Conservation (phyloP, 35 echinoderm and acorn worm species). For the Eucidaris tribuloides region DNA sequence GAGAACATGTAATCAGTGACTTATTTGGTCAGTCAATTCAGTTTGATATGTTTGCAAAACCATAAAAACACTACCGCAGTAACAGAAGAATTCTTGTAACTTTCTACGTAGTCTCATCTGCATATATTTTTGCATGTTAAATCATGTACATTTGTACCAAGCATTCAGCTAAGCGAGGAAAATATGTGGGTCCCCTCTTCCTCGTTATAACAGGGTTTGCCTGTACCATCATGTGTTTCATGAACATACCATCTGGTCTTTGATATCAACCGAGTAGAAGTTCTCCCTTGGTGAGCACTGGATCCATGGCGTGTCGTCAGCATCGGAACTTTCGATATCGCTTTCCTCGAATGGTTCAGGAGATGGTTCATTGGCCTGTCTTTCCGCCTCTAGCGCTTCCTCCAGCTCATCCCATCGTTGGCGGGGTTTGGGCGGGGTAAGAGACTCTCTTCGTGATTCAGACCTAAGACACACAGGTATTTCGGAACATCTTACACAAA, state of each 20-base stretch:
- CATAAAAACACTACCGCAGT: no score
- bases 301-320: constrained; percentile 45
- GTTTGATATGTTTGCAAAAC: no score
- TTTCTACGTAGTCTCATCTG: no score
- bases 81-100: no score
- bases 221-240: neutral
- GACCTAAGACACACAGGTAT: neutral
- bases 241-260: constrained; percentile 48
- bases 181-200: neutral
- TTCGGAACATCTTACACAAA: neutral
- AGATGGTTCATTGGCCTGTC: neutral
- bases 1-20: no score
- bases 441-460: neutral
- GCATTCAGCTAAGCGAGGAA: neutral
- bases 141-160: no score
- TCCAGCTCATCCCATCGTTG: constrained; percentile 18
- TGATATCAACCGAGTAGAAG: constrained; percentile 63
- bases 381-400: neutral
- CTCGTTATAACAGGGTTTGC: no score
- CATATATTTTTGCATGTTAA: no score
- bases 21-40: no score
- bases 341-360: neutral
- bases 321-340: neutral
- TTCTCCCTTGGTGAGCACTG: constrained; percentile 84
- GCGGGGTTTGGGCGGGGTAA: neutral